phyloP scores from a whole-genome alignment of 1,140 invertebrate species.

The Heliconius hermathena region DNA sequence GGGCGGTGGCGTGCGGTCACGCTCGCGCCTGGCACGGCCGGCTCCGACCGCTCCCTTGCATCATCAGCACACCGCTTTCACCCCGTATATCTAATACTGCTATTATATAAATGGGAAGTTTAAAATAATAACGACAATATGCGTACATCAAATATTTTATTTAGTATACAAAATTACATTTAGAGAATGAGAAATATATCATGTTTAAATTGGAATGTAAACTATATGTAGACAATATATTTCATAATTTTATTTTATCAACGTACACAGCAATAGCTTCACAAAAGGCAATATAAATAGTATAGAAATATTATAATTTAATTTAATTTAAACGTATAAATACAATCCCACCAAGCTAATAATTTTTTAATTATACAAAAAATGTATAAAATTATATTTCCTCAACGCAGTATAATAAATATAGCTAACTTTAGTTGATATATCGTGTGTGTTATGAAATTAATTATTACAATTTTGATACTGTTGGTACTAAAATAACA shows the following conservation, averaged over 20 bases:
- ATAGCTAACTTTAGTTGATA: background rate
- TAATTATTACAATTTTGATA: background rate
- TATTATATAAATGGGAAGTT: background rate
- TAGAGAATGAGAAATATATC: background rate
- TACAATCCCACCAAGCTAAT: background rate
- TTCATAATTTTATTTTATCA: background rate
- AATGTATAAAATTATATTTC: background rate
- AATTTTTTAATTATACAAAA: background rate
- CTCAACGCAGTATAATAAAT: background rate
- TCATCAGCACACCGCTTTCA: background rate
- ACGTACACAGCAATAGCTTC: background rate
- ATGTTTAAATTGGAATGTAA: background rate
- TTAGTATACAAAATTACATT: background rate
- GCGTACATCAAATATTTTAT: background rate
- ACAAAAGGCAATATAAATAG: background rate
- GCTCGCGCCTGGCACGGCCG: conserved; percentile 48
- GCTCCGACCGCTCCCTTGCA: conserved; percentile 40
- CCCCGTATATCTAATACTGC: background rate
- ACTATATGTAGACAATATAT: background rate
- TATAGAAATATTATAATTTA: background rate
- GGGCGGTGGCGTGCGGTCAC: conserved; percentile 59
- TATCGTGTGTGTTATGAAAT: background rate
- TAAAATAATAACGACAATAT: background rate
- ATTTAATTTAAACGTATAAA: background rate
- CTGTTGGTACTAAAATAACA: background rate